Evolutionary conservation across 92 coral and sea anemone species (phyloP), one percentile per base, ranked within the genome.

Genomic region (Heteractis magnifica): DNA sequence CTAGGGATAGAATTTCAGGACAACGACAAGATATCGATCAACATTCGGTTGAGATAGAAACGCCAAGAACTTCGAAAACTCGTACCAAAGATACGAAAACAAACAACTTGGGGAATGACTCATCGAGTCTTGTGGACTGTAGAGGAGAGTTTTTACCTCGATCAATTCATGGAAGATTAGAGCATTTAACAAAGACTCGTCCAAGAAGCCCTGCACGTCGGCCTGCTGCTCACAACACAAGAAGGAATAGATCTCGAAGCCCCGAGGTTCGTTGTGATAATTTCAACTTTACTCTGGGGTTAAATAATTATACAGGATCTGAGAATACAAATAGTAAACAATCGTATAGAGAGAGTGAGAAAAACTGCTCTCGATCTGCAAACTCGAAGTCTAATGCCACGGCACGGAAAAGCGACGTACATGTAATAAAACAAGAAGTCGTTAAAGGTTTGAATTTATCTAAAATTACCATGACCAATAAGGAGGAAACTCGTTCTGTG

Each of bases 151-250:
- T 93, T 60, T 76, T 93, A 58, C 88, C 97, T 21, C 89, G 89
- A 68, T 49, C 81, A 83, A 50, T 71, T 71, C 76, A 79, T 44
- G 86, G 77, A 44, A 79, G 87, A 10, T 86, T 93, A 21, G 87
- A 85, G 19, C 94, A 93, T 81, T 90, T 92, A 78, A 93, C 97
- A 77, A 93, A 93, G 81, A 56, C 90, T 23, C 84, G 97, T 65
- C 94, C 97, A 77, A 92, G 89, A 23, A 93, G 88, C 53, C 91
- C 94, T 49, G 92, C 91, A 0, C 82, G 97, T 62, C 87, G 97
- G 75, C 77, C 88, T 51, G 65, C 64, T 4, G 3, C 64, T 4
- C 7, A 60, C 16, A 71, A 76, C 6, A 51, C 73, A 19, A 51
- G 18, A 44, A 78, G 88, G 51, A 51, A 60, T 72, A 71, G 88